Conservation (phyloP, 2,797 vertebrate genomes). For the Karalla daura region DNA sequence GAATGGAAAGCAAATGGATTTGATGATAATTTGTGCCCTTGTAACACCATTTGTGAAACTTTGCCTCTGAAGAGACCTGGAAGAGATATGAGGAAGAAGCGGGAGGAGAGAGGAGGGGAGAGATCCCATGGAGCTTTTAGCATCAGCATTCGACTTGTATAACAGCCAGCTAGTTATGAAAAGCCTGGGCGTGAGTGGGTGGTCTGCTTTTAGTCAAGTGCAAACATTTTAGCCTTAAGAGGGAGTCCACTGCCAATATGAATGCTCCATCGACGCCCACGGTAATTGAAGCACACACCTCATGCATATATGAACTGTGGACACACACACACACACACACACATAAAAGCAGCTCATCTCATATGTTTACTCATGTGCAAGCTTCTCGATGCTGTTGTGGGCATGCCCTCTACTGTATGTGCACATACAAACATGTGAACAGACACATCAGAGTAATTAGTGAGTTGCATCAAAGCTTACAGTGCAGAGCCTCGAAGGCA, state of each 20-base stretch:
- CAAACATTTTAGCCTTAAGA: constrained; percentile 86
- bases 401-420: not conserved
- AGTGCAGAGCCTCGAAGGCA: constrained; percentile 14
- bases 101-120: constrained; percentile 32
- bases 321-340: constrained; percentile 29
- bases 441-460: constrained; percentile 43
- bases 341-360: constrained; percentile 18
- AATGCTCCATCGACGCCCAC: constrained; percentile 78
- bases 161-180: constrained; percentile 78
- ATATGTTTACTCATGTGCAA: constrained; percentile 25
- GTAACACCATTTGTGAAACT: constrained; percentile 69
- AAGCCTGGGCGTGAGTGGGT: constrained; percentile 73
- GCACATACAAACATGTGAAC: constrained; percentile 28
- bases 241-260: constrained; percentile 73
- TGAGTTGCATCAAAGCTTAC: constrained; percentile 9
- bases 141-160: constrained; percentile 78
- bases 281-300: constrained; percentile 44
- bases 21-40: constrained; percentile 75
- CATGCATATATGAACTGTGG: constrained; percentile 36
- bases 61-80: constrained; percentile 58
- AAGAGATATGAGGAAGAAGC: constrained; percentile 29
- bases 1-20: constrained; percentile 76
- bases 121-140: constrained; percentile 51
- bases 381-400: constrained; percentile 22
- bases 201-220: constrained; percentile 85